These are phyloP conservation scores for Pomacea maculata DNA, from an alignment of 1,140 invertebrate species.

Conservation along the genomic window DNA sequence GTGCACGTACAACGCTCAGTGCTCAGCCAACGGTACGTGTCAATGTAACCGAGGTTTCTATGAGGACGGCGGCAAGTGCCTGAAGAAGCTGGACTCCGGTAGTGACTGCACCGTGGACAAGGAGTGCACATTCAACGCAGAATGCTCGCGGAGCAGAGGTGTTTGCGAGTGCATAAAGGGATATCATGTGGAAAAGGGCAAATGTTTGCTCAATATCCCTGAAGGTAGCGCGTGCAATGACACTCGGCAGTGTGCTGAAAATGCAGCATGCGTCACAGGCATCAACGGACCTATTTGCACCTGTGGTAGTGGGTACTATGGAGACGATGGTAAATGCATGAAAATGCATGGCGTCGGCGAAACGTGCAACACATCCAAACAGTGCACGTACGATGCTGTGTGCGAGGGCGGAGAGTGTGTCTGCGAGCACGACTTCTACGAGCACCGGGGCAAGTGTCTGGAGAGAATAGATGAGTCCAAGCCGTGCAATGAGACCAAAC, in stretches of 20 bases:
- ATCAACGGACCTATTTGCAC: not conserved
- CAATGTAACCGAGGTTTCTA: constrained; percentile 24
- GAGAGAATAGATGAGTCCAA: constrained; percentile 14
- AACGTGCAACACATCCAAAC: constrained; percentile 14
- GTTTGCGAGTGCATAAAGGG: constrained; percentile 19
- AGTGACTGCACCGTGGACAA: constrained; percentile 17
- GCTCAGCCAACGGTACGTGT: constrained; percentile 12
- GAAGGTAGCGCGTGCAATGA: constrained; percentile 13
- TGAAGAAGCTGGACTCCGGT: constrained; percentile 20
- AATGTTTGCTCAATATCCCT: constrained; percentile 8
- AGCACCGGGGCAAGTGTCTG: constrained; percentile 15
- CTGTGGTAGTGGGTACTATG: constrained; percentile 13
- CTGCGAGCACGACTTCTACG: constrained; percentile 20
- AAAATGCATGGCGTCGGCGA: constrained; percentile 1
- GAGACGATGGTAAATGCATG: constrained; percentile 14
- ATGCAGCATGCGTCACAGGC: constrained; percentile 3
- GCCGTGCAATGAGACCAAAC: constrained; percentile 14
- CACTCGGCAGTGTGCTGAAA: constrained; percentile 19
- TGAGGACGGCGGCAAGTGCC: constrained; percentile 21
- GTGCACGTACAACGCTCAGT: constrained; percentile 24
- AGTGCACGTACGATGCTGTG: constrained; percentile 25
- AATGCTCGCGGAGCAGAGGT: not conserved
- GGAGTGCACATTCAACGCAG: constrained; percentile 27
- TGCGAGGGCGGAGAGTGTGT: constrained; percentile 16
- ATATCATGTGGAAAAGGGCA: constrained; percentile 14